Evolutionary conservation across 2,888 invertebrate genomes (phyloP).

Genomic region (Tetragonisca angustula): DNA sequence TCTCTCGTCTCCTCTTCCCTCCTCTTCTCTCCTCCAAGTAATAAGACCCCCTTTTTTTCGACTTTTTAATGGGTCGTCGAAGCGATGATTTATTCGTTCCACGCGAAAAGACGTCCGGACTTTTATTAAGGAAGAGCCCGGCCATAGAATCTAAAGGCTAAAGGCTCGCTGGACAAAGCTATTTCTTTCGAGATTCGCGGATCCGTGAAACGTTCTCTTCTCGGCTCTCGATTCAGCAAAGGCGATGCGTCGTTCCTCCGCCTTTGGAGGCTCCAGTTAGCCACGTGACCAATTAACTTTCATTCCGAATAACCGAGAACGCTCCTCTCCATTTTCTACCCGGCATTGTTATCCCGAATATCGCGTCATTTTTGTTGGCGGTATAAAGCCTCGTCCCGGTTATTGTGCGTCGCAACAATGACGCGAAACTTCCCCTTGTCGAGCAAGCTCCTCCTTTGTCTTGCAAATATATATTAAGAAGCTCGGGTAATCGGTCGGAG

Average conservation of each 20-base stretch:
- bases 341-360: not conserved
- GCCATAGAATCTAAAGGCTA: not conserved
- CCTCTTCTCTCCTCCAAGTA: slow-evolving; percentile 2
- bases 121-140: slow-evolving; percentile 44
- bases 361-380: not conserved
- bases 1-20: not conserved
- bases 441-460: not conserved
- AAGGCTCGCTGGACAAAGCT: slow-evolving; percentile 6
- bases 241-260: not conserved
- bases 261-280: not conserved
- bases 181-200: not conserved
- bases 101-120: slow-evolving; percentile 2
- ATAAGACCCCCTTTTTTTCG: slow-evolving; percentile 47
- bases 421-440: not conserved
- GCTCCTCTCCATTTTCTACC: no score
- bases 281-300: slow-evolving; percentile 14
- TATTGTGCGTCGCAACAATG: not conserved
- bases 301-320: not conserved
- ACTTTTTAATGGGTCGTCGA: slow-evolving; percentile 54
- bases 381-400: not conserved
- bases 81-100: slow-evolving; percentile 56
- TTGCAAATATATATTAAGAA: slow-evolving; percentile 1
- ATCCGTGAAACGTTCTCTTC: slow-evolving; percentile 3
- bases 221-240: not conserved
- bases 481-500: not conserved